A percentile compares a stretch with the other conserved stretches of the same genome.
Conservation (phyloP, 2,888 invertebrate species). For the Phortica okadai region DNA sequence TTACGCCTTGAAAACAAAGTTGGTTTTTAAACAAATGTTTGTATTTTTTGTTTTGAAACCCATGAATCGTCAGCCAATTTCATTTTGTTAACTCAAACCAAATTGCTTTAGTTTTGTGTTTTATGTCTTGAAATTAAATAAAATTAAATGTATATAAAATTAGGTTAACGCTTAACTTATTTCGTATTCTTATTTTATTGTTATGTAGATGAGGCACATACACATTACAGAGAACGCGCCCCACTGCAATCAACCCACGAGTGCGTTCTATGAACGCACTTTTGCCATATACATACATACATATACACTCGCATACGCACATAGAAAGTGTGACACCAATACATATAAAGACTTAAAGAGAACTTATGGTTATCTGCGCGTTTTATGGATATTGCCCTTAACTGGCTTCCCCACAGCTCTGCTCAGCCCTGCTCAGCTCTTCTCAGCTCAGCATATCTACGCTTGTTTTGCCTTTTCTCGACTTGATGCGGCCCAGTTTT, state of each 20-base stretch:
- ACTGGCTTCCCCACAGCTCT: neutral
- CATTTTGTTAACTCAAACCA: neutral
- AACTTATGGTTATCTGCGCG: constrained; percentile 71
- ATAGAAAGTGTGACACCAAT: neutral
- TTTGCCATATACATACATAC: constrained; percentile 6
- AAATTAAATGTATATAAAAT: constrained; percentile 70
- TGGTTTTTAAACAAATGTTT: neutral
- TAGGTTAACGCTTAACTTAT: constrained; percentile 61
- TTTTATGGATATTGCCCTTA: constrained; percentile 68
- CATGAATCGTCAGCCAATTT: constrained; percentile 11
- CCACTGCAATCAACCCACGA: neutral
- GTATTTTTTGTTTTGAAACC: neutral
- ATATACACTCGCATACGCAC: constrained; percentile 21
- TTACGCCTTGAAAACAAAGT: neutral
- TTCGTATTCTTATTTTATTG: constrained; percentile 63
- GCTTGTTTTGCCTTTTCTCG: neutral
- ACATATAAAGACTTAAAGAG: constrained; percentile 60
- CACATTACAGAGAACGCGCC: neutral
- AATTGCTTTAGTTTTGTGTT: constrained; percentile 34
- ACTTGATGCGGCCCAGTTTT: neutral
- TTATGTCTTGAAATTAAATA: constrained; percentile 68
- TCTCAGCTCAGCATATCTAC: neutral
- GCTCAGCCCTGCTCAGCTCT: neutral
- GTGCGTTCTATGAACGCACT: constrained; percentile 6
- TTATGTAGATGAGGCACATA: constrained; percentile 64